Base-by-base conservation (phyloP, 2,797 vertebrate genomes). In the Molothrus ater region DNA sequence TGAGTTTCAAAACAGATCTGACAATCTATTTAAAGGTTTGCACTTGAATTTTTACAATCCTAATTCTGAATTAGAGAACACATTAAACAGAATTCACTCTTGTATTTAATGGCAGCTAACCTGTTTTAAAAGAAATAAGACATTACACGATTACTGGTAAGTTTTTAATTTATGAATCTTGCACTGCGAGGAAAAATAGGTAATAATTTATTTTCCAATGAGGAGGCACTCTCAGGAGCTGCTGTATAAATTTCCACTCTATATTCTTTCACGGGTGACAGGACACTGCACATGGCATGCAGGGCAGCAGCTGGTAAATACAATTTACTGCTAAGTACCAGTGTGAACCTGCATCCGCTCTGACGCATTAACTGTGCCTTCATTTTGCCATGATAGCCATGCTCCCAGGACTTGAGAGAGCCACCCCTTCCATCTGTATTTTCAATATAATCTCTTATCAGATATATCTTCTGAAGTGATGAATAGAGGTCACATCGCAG, bases 1-100 rank as follows among this genome's bases (percentile, higher is more conserved):
- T 73, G 51, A 86, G 83, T 88, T 88, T 94, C 88, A 95, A 84
- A 95, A 94, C 86, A 94, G 61, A 91, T 34, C 53, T 45, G 18
- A 86, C 36, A 71, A 75, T 34, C 88, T 90, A 86, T 92, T 92
- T 90, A 76, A 94, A 86, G 70, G 32, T 18, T 74, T 56, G 22
- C 22, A 78, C 63, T 65, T 43, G 29, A 43, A 84, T 78, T 94
- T 91, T 94, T 84, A 81, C 51, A 91, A 57, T 34, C 38, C 57
- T 54, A 63, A 91, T 83, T 83, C 61, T 8, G 8, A 94, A 79
- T 48, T 34, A 79, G 32, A 90, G 34, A 60, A 45, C 56, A 93
- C 36, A 76, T 79, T 93, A 81, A 80, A 74, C 26, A 90, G 80
- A 86, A 90, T 38, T 84, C n/a, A 84, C 36, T 34, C 56, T 75